Evolutionary conservation across 1,140 invertebrate genomes (phyloP), one percentile per base, ranked within the genome.

Genomic region (Listronotus oregonensis): DNA sequence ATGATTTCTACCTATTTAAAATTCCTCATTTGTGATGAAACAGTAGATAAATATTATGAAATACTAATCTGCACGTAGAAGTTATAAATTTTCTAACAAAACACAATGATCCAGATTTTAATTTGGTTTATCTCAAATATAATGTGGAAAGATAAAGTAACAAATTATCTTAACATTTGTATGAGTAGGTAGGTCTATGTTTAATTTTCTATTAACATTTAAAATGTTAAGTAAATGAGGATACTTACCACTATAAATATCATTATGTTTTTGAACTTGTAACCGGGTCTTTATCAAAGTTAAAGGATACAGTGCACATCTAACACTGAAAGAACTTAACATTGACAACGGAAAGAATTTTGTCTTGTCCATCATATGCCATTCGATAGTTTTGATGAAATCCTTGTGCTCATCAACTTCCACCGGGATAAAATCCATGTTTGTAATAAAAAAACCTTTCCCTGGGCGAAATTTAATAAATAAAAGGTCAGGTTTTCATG

Each of bases 201-300:
- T 5, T 27, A 27, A 27, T 3, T 5, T 27, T 5, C 5, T 27
- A 27, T 27, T 27, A 5, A n/a, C n/a, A n/a, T n/a, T 27, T 27
- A 27, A 27, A 27, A 27, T 27, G 21, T 5, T 27, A 27, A 3
- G 21, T 3, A n/a, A n/a, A n/a, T n/a, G 2, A 27, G 21, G 21
- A 37, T 12, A 37, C 71, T 75, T 81, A 86, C 87, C 92, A 69
- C 82, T 88, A 76, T 97, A 97, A 49, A 95, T 84, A 70, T 90
- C 87, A 80, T 89, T 91, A 75, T 87, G 88, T 74, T 90, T 85
- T 77, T 95, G 92, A 51, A 95, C 85, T 84, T 99, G 96, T 31
- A 99, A 85, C 67, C 96, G 88, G 1, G 97, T 98, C 80, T 98
- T 98, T 40, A 99, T 93, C n/a, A 99, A 85, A 34, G 95, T 97